Base-by-base conservation (phyloP, 2,888 invertebrate genomes). In the Pyralis farinalis region DNA sequence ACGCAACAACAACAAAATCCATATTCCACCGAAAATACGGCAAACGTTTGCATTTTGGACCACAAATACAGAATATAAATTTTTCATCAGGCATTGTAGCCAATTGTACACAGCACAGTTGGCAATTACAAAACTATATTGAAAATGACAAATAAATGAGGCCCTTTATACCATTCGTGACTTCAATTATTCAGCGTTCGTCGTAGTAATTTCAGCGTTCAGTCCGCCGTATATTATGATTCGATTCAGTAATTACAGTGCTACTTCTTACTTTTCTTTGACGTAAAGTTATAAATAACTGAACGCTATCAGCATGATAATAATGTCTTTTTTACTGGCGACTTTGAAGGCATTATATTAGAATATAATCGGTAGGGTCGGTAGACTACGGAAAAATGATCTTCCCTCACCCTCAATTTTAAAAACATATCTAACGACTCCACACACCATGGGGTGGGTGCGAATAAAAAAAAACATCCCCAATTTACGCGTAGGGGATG, bases 181-280 rank as follows among this genome's bases (percentile, higher is more conserved):
- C 12, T 12, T 44, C 30, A 45, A 39, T 47, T 42, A 47, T 50
- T 50, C 43, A 46, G 36, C 28, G 1, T 8, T 9, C 36, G 33
- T 16, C 16, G 2, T 3, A 2, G 16, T 47, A 31, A 45, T 47
- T 47, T 45, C 37, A 38, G 39, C 34, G 34, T 32, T 5, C 32
- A 4, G n/a, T 9, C n/a, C 16, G 6, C 32, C 7, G 21, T 25
- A 25, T n/a, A 25, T 25, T 25, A 3, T 25, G 1, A 25, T n/a
- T 25, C 3, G 16, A 16, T 16, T 16, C 16, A 16, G n/a, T 25
- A 25, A 25, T 25, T 25, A 25, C 7, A n/a, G 16, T 16, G 25
- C 25, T n/a, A 25, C 5, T 8, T 7, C 1, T 7, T 8, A 7
- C 7, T 25, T 4, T 25, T 25, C 25, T 25, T 25, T 7, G 25